These are phyloP conservation scores for Bradysia coprophila DNA, from an alignment of 1,140 invertebrate genomes.

Conservation along the genomic window DNA sequence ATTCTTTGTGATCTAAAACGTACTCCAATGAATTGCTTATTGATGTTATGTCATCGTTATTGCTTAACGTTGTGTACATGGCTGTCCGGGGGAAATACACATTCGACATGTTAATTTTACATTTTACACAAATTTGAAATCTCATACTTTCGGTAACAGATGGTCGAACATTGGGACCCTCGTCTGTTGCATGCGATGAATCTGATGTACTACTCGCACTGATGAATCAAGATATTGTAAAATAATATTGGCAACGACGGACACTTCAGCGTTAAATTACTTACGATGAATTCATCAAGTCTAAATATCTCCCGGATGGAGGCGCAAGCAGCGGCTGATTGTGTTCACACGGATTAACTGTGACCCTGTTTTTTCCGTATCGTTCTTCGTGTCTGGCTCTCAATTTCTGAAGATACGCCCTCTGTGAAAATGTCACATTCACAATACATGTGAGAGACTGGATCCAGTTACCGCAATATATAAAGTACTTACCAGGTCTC, in stretches of 20 bases:
- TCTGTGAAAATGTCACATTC: too few species aligned
- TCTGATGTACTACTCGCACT: not conserved
- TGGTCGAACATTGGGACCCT: conserved; percentile 10
- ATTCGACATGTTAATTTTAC: not conserved
- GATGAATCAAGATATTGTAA: not conserved
- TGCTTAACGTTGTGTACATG: conserved; percentile 25
- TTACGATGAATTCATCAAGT: conserved; percentile 6
- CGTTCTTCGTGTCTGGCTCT: too few species aligned
- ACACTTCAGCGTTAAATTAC: too few species aligned
- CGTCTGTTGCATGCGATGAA: conserved; percentile 4
- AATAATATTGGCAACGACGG: too few species aligned
- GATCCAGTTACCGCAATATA: too few species aligned
- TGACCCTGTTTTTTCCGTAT: too few species aligned
- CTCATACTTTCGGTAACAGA: conserved; percentile 21
- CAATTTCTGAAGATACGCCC: too few species aligned
- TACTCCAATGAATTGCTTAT: conserved; percentile 12
- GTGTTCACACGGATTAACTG: not conserved
- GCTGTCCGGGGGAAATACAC: conserved; percentile 14
- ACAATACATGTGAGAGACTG: too few species aligned
- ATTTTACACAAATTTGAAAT: not conserved
- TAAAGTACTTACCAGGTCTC: conserved; percentile 41
- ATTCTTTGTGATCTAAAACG: conserved; percentile 32
- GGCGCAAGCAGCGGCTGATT: too few species aligned
- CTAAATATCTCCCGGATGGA: not conserved
- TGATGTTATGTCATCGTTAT: not conserved